These are phyloP conservation scores for Crotalus viridis DNA, from an alignment of 2,113 vertebrate species.

Conservation along the genomic window DNA sequence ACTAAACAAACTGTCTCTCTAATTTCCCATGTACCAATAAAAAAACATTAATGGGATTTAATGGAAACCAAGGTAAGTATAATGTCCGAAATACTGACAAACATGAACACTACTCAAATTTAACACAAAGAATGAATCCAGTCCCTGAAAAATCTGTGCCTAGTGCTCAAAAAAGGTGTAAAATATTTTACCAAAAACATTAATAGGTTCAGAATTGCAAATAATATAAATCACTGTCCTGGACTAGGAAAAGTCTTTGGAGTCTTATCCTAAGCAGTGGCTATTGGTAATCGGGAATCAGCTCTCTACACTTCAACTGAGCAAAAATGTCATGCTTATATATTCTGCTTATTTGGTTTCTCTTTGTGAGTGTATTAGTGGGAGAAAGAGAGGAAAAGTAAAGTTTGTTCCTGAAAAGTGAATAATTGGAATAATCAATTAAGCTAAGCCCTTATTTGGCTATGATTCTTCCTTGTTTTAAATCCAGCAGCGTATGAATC, in stretches of 20 bases:
- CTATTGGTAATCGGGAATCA: background rate
- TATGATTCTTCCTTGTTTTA: background rate
- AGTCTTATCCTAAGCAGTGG: background rate
- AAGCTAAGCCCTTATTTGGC: slow-evolving; percentile 12
- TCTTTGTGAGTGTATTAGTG: background rate
- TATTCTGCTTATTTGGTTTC: background rate
- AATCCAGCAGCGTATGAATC: background rate
- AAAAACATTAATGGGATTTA: background rate
- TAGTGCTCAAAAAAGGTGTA: background rate
- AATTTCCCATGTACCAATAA: background rate
- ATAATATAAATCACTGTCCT: background rate
- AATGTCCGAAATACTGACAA: background rate
- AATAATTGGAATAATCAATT: background rate
- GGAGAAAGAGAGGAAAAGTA: background rate
- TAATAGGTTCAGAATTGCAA: background rate
- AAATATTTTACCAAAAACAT: background rate
- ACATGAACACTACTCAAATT: background rate
- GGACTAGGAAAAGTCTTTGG: background rate
- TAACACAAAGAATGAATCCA: background rate
- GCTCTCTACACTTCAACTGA: background rate
- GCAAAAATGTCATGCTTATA: background rate
- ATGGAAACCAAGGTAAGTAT: background rate
- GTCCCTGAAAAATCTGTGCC: background rate
- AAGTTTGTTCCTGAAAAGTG: background rate
- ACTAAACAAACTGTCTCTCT: background rate